Percentiles rank a stretch among this genome's conserved stretches.
Conservation (phyloP, 2,888 invertebrate species). For the Morinoia aosen region DNA sequence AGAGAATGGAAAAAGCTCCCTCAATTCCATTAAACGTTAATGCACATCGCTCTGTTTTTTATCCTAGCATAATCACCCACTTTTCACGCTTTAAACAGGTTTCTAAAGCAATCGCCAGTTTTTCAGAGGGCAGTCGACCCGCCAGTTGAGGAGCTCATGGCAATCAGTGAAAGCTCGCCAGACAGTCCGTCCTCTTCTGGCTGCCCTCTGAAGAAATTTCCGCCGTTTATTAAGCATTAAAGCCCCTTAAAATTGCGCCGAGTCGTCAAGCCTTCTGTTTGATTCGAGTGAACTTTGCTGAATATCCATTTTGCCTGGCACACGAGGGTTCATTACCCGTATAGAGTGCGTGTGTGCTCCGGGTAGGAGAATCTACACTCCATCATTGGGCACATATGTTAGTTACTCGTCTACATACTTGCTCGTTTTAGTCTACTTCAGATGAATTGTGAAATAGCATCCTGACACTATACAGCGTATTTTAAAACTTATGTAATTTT, state of each 20-base stretch:
- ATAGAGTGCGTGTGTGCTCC: background rate
- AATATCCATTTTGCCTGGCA: background rate
- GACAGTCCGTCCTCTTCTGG: background rate
- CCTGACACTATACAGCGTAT: background rate
- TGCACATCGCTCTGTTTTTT: background rate
- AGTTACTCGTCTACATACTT: background rate
- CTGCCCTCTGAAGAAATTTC: background rate
- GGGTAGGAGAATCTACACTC: background rate
- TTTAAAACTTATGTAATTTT: background rate
- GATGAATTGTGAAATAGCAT: background rate
- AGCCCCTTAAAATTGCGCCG: background rate
- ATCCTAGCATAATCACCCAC: background rate
- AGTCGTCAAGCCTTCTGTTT: background rate
- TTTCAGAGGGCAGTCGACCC: background rate
- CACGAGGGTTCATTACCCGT: background rate
- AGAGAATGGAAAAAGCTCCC: background rate
- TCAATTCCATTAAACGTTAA: background rate
- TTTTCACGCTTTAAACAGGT: background rate
- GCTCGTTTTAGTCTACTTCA: background rate
- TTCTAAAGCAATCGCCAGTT: background rate
- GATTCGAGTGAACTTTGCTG: background rate
- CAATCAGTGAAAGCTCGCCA: constrained; percentile 6
- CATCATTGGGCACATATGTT: background rate
- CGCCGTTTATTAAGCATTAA: background rate
- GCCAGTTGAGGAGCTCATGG: background rate